Base-by-base conservation (phyloP, 2,797 vertebrate genomes). In the Aythya fuligula region DNA sequence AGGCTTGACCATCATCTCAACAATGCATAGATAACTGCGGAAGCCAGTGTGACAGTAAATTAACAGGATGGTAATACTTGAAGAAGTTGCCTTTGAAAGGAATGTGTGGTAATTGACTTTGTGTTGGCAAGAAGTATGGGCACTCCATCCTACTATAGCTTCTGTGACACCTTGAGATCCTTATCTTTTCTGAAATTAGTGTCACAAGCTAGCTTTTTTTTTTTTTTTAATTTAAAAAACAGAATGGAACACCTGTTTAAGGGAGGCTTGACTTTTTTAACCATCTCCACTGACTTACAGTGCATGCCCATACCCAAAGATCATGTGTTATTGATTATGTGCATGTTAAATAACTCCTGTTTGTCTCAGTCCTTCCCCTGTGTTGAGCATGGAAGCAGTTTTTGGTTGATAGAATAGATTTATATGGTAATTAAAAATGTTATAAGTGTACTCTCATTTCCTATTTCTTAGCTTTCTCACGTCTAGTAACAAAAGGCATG, bases 141-240 rank as follows among this genome's bases (percentile, higher is more conserved):
- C 41, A 15, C 7, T 64, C 13, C 19, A 0, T 53, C 43, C 60
- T 54, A 6, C 0, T 1, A 15, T n/a, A 47, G 19, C 12, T 6
- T 78, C 61, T 54, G 13, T 47, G 36, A 28, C 18, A 21, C 1
- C 5, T 2, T 79, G 32, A 71, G 73, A 27, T 64, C 4, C 73
- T 85, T 43, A 12, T 47, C 21, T 70, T 89, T 41, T 76, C 47
- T 76, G 47, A 85, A 79, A 58, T 65, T 4, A 58, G 11, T 24
- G 25, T 30, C 6, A 28, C n/a, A 64, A 32, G 13, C 62, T 64
- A 64, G 28, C 62, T 45, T 45, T 45, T 45, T 41, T 64, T n/a
- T n/a, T n/a, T n/a, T 30, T 64, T 64, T 30, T 64, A 21, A 21
- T 36, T 58, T 60, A 64, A 11, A 65, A 94, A 85, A 76, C 2